Base-by-base conservation (phyloP, 2,888 invertebrate species). In the Helleia helle region DNA sequence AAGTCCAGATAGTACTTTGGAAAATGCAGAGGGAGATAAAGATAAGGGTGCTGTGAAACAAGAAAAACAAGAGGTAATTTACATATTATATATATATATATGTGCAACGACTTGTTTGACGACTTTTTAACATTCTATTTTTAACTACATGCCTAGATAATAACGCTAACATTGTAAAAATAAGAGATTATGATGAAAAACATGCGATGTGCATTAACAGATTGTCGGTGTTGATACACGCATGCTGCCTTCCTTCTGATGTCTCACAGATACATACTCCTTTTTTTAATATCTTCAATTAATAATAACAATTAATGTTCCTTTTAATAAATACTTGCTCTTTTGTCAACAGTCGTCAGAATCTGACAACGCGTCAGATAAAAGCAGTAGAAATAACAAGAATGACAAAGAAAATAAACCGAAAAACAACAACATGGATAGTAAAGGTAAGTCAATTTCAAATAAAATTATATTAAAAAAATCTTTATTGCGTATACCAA, bases 381-480 rank as follows among this genome's bases (percentile, higher is more conserved):
- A 79, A 55, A 76, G 81, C 52, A 58, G 71, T 2, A 68, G 74
- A 17, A 63, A 76, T 45, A 71, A 76, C 49, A 83, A 81, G 47
- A 72, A 76, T 43, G 74, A 75, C 53, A 81, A 83, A 40, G 83
- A 83, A 51, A 83, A 83, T 38, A 83, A 80, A 44, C 81, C 81
- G 6, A 81, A 83, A 51, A 83, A 81, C 49, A 77, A 79, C 46
- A 74, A 75, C 36, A 70, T 66, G 0, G 80, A 80, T 9, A 59
- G 53, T 24, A 76, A 77, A 71, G 76, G 77, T 79, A 49, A 55
- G 4, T 12, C 13, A 2, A 3, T 11, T 26, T 9, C 3, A 14
- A 28, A 3, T 3, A 14, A 11, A 8, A 31, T 17, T 15, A 15
- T 9, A 17, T 11, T 5, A 22, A 22, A 22, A 5, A n/a, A n/a